Conservation (phyloP, 2,113 vertebrate species). For the Xyliphius kryptos region DNA sequence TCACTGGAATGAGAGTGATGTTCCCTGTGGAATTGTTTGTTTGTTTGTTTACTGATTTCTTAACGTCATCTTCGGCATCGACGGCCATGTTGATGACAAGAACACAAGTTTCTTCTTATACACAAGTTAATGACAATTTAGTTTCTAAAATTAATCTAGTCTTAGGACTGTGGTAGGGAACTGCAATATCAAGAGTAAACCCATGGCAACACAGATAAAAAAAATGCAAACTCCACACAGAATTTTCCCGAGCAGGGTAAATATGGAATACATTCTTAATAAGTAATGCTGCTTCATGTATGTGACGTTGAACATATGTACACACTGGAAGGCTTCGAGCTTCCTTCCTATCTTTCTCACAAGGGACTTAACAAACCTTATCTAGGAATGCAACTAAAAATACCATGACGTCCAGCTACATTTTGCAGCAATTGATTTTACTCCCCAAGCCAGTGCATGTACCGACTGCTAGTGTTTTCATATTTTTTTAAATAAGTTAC, state of each 20-base stretch:
- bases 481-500: neutral
- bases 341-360: neutral
- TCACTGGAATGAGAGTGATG: neutral
- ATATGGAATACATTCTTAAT: slow-evolving; percentile 1
- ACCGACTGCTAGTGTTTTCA: neutral
- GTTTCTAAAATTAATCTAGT: too few species aligned
- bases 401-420: neutral
- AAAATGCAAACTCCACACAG: too few species aligned
- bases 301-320: slow-evolving; percentile 18
- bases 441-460: neutral
- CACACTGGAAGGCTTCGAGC: neutral
- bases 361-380: neutral
- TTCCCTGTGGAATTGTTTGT: too few species aligned
- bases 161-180: neutral
- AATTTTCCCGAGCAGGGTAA: neutral
- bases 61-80: too few species aligned
- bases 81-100: too few species aligned
- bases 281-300: neutral
- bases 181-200: too few species aligned
- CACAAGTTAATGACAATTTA: too few species aligned
- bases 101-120: too few species aligned
- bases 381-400: slow-evolving; percentile 14
- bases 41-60: too few species aligned
- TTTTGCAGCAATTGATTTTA: neutral
- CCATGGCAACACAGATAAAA: neutral